These are phyloP conservation scores for Corynorhinus townsendii DNA, from an alignment of 2,113 vertebrate genomes.

Conservation along the genomic window DNA sequence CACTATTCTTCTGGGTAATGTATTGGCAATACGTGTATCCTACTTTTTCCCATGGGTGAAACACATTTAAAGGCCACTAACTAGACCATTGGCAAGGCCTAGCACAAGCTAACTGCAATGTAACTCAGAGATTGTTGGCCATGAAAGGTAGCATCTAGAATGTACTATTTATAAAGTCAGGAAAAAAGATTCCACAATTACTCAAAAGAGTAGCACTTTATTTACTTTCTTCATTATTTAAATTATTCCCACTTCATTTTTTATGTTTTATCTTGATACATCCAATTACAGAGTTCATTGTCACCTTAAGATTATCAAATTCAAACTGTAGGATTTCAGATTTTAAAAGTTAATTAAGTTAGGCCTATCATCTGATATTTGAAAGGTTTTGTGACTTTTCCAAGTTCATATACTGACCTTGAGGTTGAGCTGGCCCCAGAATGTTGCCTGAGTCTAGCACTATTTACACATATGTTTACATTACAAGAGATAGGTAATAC, in stretches of 20 bases:
- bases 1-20: not conserved
- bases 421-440: not conserved
- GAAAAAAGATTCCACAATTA: not conserved
- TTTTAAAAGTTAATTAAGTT: not conserved
- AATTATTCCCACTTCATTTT: not conserved
- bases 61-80: not conserved
- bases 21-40: not conserved
- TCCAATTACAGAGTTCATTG: slow-evolving; percentile 16
- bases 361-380: not conserved
- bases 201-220: not conserved
- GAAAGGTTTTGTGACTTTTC: not conserved
- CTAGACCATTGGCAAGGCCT: not conserved
- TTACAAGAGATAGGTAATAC: not conserved
- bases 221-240: slow-evolving; percentile 11
- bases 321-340: not conserved
- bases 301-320: slow-evolving; percentile 7
- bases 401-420: not conserved
- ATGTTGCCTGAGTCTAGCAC: not conserved
- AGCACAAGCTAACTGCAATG: not conserved
- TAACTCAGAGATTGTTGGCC: not conserved
- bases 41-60: not conserved
- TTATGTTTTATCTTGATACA: slow-evolving; percentile 20
- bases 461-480: not conserved
- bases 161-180: not conserved
- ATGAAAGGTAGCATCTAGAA: slow-evolving; percentile 12